Base-by-base conservation (phyloP, 35 echinoderm and acorn worm genomes). In the Heliocidaris tuberculata region DNA sequence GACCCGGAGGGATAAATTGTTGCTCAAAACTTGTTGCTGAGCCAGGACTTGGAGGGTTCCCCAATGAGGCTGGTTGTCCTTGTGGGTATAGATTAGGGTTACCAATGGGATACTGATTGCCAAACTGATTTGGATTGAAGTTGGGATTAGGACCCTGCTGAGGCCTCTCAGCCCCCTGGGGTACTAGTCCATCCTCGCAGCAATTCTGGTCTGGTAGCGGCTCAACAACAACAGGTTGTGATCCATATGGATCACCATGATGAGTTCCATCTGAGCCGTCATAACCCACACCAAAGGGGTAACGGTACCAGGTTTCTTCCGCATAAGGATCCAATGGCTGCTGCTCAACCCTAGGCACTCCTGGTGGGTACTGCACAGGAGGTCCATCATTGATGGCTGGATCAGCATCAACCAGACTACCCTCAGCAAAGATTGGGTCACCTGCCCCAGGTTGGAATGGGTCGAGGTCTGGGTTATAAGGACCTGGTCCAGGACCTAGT, bases 391-490 rank as follows among this genome's bases (percentile, higher is more conserved):
- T 89, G 29, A 89, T 24, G 12, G 87, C 87, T 31, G 87, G 87
- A 42, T 89, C 87, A 89, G 31, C 91, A 49, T 59, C 91, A 52
- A 93, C 95, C 48, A 93, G 78, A 32, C 86, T 24, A 9, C 93
- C 95, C 16, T 31, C 90, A 59, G 94, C 54, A 49, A 61, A 29
- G 13, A 70, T 31, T 60, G 88, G 21, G 60, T 30, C 88, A 92
- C 32, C 87, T 48, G 24, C 49, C 30, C 91, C 87, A 47, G 56
- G 95, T 48, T 60, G 50, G 59, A 92, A 65, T 78, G 95, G 87
- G 65, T 91, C 60, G 0, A 29, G 31, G 6, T 42, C 52, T 29
- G 89, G 60, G 42, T 92, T 85, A 5, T 56, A 59, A 31, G 95
- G 95, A 48, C 91, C 70, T 92, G 88, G 95, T 48, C 87, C 87